Evolutionary conservation across 2,888 invertebrate genomes (phyloP), one percentile per base, ranked within the genome.

Genomic region (Entomobrya proxima): DNA sequence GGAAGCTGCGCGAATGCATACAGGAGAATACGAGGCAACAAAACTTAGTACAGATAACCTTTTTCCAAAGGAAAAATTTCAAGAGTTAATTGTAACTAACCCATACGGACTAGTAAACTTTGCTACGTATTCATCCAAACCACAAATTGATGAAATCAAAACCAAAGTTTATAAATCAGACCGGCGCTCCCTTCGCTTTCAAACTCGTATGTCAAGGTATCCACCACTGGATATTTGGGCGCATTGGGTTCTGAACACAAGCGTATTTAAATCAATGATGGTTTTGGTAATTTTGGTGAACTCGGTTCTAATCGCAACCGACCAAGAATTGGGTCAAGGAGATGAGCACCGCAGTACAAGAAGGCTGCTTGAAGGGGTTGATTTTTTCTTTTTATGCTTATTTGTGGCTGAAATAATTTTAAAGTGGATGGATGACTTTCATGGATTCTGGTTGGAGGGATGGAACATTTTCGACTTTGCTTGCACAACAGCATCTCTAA

Each of bases 401-500:
- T 90, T 89, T 58, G 83, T 89, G 0, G 81, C 87, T 1, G 90
- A 90, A 77, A 90, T 90, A 21, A 18, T 88, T 24, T 58, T 90
- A 1, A 90, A 89, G 55, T 90, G 89, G 89, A 27, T 86, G 11
- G 90, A 90, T 24, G 85, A 89, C 77, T 90, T 90, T 55, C 32
- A 58, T 0, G 64, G 52, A 2, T 90, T 90, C 76, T 90, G 90
- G 90, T 32, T 37, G 18, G 89, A 89, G 27, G 86, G 86, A 4
- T 89, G 90, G 89, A 90, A 90, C 24, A 52, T 87, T 3, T 90
- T 90, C 37, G 90, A 90, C 64, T 88, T 89, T 55, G 37, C 13
- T 9, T 80, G 75, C 13, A 81, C 76, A 0, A 40, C 30, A 1
- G 64, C 44, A 3, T 86, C 84, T 1, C 77, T 89, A 9, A 37